These are phyloP conservation scores for Pangasius sanitwongsei DNA, from an alignment of 2,797 vertebrate species.

Conservation along the genomic window DNA sequence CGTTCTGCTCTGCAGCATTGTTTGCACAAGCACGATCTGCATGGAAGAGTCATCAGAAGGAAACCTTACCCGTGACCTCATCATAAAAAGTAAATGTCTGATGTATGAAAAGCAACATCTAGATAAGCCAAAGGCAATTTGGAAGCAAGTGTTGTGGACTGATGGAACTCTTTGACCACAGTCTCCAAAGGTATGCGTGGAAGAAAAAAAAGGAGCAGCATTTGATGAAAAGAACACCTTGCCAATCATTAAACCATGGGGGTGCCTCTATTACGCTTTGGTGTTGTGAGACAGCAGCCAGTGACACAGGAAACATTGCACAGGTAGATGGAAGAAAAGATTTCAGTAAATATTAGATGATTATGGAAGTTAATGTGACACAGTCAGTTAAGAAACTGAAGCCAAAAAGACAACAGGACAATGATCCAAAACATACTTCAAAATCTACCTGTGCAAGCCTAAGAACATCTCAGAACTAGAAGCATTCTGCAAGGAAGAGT, in stretches of 20 bases:
- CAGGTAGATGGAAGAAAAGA: background rate
- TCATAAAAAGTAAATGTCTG: no score
- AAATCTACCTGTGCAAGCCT: background rate
- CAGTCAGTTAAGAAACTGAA: background rate
- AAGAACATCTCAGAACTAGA: background rate
- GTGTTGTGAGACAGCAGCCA: background rate
- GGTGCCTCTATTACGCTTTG: background rate
- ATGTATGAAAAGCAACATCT: background rate
- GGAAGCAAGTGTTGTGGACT: background rate
- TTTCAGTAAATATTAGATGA: background rate
- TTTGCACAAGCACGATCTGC: background rate
- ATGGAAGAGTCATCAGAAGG: background rate
- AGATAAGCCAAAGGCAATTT: background rate
- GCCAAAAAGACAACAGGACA: background rate
- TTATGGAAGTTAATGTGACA: background rate
- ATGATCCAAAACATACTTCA: background rate
- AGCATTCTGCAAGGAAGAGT: background rate
- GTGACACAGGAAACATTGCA: background rate
- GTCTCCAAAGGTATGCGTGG: background rate
- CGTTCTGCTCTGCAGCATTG: background rate
- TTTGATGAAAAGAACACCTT: background rate
- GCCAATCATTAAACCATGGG: background rate
- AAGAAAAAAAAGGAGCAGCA: background rate
- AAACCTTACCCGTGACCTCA: background rate
- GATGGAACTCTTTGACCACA: background rate